Conservation (phyloP, 2,113 vertebrate genomes). For the Peucedramus taeniatus region DNA sequence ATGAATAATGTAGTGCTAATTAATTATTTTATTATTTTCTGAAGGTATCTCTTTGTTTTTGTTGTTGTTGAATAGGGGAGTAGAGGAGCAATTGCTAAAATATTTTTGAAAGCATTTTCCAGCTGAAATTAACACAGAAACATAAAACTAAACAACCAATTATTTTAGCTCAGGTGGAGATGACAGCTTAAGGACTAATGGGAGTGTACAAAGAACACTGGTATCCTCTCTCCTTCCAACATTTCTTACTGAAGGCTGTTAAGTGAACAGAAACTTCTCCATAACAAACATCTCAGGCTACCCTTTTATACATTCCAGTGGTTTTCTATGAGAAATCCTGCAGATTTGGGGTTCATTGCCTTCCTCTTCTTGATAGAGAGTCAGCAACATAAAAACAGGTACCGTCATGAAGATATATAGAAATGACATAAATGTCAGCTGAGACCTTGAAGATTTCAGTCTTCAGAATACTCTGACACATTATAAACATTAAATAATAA, state of each 20-base stretch:
- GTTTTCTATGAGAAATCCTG: not conserved
- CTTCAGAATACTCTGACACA: not conserved
- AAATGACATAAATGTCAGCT: not conserved
- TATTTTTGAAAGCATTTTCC: not conserved
- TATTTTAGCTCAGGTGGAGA: not conserved
- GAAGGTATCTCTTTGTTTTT: not conserved
- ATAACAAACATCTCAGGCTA: not conserved
- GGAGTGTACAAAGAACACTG: rapidly evolving
- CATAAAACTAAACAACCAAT: rapidly evolving
- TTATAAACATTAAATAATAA: constrained; percentile 6
- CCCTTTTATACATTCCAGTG: not conserved
- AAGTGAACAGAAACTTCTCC: not conserved
- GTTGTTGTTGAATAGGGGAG: not conserved
- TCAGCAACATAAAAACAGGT: not conserved
- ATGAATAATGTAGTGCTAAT: not conserved
- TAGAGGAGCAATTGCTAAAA: rapidly evolving
- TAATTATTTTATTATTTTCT: not conserved
- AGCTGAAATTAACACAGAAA: not conserved
- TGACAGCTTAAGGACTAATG: not conserved
- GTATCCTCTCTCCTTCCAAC: not conserved
- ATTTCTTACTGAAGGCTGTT: not conserved
- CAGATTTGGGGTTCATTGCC: not conserved
- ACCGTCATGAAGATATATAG: not conserved
- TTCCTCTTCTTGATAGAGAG: not conserved
- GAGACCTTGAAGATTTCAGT: not conserved